Base-by-base conservation (phyloP, 2,888 invertebrate species). In the Eilema caniola region DNA sequence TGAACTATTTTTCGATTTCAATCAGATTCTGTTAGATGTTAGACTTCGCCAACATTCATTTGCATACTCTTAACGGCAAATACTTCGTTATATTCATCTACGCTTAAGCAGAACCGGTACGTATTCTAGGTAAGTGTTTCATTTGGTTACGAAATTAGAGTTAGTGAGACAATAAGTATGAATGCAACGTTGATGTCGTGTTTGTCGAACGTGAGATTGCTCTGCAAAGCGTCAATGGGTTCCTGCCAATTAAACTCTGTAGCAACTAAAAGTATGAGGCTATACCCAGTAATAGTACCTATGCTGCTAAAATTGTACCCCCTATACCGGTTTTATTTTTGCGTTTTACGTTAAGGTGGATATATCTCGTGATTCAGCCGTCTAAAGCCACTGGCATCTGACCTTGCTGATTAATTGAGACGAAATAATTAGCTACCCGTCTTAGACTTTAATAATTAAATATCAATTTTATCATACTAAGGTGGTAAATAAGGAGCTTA, bases 151-250 rank as follows among this genome's bases (percentile, higher is more conserved):
- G 62, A 62, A 62, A 37, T 62, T 41, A 62, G 31, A 28, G 31
- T 53, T 53, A 53, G 53, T 25, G 59, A 59, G 16, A 59, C 25
- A 16, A 59, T 24, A 59, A 59, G 25, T 28, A 16, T 59, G 16
- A 25, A 41, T 37, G 62, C 33, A 33, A 33, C n/a, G 33, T 28
- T 20, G 11, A 31, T 41, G 24, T 41, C 24, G 20, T 41, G 62
- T 62, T 62, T 62, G 25, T 62, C 37, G 62, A 62, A 41, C 62
- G 62, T 62, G 62, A 62, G 62, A 62, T 62, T 24, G 11, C 37
- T 41, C 23, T 14, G 37, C 62, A 41, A 24, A 41, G 41, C 24
- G 23, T 20, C n/a, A 62, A 62, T 24, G 56, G n/a, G 64, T n/a
- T 53, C 53, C 62, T 62, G n/a, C 37, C 37, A 64, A 28, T 23